These are phyloP conservation scores for Ophioninae sp. DNA, from an alignment of 2,888 invertebrate species.

Conservation along the genomic window DNA sequence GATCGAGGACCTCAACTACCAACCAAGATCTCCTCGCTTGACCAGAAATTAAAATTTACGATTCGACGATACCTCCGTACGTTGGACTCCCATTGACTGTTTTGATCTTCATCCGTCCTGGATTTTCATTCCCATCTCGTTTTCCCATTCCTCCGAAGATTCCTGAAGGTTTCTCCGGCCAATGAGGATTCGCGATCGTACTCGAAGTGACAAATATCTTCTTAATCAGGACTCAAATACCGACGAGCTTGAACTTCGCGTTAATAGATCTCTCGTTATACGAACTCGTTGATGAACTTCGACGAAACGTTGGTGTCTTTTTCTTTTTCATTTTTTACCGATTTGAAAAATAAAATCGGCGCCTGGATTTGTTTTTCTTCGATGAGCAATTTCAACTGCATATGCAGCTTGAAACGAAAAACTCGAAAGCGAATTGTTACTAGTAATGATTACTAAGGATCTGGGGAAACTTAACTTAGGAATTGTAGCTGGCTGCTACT, in stretches of 20 bases:
- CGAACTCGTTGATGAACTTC: background rate
- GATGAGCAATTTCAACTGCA: background rate
- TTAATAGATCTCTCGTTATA: background rate
- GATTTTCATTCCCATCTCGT: constrained; percentile 63
- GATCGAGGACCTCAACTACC: constrained; percentile 51
- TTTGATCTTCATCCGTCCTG: constrained; percentile 46
- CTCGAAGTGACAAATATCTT: background rate
- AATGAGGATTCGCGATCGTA: background rate
- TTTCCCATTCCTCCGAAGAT: background rate
- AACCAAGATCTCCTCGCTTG: constrained; percentile 24
- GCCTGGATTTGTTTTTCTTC: background rate
- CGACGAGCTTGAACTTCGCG: background rate
- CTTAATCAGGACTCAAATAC: background rate
- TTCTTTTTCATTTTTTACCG: background rate
- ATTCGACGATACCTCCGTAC: constrained; percentile 53
- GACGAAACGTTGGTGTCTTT: background rate
- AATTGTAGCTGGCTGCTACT: background rate
- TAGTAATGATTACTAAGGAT: background rate
- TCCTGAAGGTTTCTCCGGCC: background rate
- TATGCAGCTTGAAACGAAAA: background rate
- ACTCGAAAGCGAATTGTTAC: background rate
- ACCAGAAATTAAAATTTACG: constrained; percentile 68
- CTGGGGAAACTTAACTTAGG: background rate
- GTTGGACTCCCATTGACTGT: constrained; percentile 43
- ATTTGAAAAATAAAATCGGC: background rate